Percentiles rank a stretch among this genome's conserved stretches.
Evolutionary conservation across 2,113 vertebrate genomes (phyloP).

Genomic region (Gadus macrocephalus): DNA sequence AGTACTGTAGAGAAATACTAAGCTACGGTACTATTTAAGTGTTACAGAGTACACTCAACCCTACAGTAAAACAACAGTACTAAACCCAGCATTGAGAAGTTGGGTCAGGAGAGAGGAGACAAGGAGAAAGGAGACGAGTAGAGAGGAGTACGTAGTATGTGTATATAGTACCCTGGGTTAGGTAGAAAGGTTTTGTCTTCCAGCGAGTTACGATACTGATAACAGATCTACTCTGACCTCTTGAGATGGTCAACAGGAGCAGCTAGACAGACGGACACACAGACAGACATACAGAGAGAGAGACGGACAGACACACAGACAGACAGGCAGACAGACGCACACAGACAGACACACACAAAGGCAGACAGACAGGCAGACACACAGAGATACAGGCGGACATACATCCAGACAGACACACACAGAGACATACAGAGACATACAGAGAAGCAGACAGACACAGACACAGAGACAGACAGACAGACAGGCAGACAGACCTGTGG

Average conservation of each 20-base stretch:
- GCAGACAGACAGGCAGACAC: background rate
- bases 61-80: no score
- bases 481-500: conserved; percentile 74
- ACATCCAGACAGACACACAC: no score
- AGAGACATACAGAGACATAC: conserved; percentile 3
- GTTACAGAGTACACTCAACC: no score
- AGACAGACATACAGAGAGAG: conserved; percentile 21
- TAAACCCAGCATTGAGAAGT: no score
- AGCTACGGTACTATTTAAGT: no score
- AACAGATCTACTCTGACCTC: no score
- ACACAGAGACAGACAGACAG: background rate
- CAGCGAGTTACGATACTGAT: no score
- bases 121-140: background rate
- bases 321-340: no score
- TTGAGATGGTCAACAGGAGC: background rate
- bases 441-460: background rate
- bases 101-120: background rate
- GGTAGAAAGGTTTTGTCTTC: background rate
- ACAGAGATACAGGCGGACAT: conserved; percentile 1
- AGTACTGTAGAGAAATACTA: no score
- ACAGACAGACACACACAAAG: no score
- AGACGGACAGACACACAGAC: background rate
- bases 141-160: background rate
- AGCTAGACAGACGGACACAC: conserved; percentile 7
- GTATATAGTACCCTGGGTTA: background rate